Evolutionary conservation across 2,113 vertebrate genomes (phyloP), one percentile per base, ranked within the genome.

Genomic region (Phasianus colchicus): DNA sequence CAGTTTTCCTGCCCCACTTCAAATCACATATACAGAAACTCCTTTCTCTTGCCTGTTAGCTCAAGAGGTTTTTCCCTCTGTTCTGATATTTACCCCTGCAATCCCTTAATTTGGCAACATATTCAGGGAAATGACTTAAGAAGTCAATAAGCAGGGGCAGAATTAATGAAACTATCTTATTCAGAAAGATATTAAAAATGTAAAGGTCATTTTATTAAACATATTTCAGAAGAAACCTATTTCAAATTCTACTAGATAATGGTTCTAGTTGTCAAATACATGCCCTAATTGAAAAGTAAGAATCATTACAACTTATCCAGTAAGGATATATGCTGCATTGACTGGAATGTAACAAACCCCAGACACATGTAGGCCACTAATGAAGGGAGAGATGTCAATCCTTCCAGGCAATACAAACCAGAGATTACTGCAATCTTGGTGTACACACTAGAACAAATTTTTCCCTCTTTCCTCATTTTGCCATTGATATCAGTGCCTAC

Each of bases 91-190:
- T 85, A 82, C 63, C 48, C 34, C 52, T 52, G 10, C 17, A 67
- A 13, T 55, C 47, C 57, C 54, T 84, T 75, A 34, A 87, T 64
- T 58, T 82, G 38, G 60, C 34, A 89, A 80, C 10, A 25, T 71
- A 48, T 40, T 67, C 75, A 50, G 27, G 22, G 32, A 85, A 50
- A 52, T 52, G 29, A 48, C 42, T 60, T 50, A 70, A 78, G 21
- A 75, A 89, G 30, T 22, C 55, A 70, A 48, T 6, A 50, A n/a
- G 63, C 72, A 93, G 74, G 73, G 66, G 73, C 54, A 84, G 80
- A 90, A 85, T 82, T 25, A 90, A 81, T 87, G 86, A 89, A 93
- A 93, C 48, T 45, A 65, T 2, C 13, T 32, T 94, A 85, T 54
- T 18, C 8, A 78, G 22, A 25, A 73, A 52, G 25, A 18, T 21